Base-by-base conservation (phyloP, 2,797 vertebrate species). In the Prunella strophiata region DNA sequence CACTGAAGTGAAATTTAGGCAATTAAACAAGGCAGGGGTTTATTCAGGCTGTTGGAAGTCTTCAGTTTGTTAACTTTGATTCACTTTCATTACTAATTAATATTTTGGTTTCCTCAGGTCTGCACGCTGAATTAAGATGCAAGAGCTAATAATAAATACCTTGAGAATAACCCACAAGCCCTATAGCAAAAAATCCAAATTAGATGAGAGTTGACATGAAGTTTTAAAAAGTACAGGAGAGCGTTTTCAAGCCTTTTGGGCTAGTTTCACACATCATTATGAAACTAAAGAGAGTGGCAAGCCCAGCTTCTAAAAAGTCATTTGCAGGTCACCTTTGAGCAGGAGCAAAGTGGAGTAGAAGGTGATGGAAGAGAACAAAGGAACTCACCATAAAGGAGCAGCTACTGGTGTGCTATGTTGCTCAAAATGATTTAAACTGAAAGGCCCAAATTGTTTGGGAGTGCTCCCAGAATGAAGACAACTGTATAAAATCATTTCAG, bases 61-160 rank as follows among this genome's bases (percentile, higher is more conserved):
- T 61, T 70, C 7, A 5, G 76, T 86, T 93, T 96, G 93, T 93
- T 96, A 96, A 95, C 76, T 94, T 93, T 38, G 88, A 76, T 58
- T 88, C 91, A 94, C 88, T 96, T 94, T 91, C 93, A 93, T 59
- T 91, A 90, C 94, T 96, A 96, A 96, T 96, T 96, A 96, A 96
- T 95, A 96, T 94, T 96, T 95, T 88, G 77, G 91, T 94, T 91
- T 95, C 96, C 96, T 95, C 94, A 42, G 94, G 95, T 89, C 92
- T 96, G 79, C 75, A 85, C 34, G 23, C 16, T 68, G 85, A 96
- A 96, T 96, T 96, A 93, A 94, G 96, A 95, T 86, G 91, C 91
- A 86, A 93, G 89, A 96, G 76, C 89, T 93, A 94, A 75, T 75
- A 92, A 93, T 27, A 96, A 95, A 91, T 94, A 92, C 79, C 93